Conservation (phyloP, 2,888 invertebrate species). For the Ectemnius cavifrons region DNA sequence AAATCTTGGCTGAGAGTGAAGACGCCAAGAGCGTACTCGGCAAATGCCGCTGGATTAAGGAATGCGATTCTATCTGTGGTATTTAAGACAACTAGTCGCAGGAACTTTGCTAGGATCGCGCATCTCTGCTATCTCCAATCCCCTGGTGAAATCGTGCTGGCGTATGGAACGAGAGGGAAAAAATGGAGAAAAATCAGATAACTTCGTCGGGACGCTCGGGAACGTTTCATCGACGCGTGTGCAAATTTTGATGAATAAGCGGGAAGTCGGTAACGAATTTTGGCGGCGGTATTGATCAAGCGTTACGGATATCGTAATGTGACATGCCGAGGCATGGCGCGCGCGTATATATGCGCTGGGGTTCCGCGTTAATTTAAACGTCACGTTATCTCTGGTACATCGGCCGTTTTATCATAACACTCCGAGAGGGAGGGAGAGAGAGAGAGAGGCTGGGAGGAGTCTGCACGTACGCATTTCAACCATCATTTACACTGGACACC, state of each 20-base stretch:
- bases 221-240: conserved; percentile 50
- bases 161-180: background rate
- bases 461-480: background rate
- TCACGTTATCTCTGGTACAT: conserved; percentile 54
- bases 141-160: too few relatives aligned
- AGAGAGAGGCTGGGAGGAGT: background rate
- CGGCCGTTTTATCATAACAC: conserved; percentile 56
- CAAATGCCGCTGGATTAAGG: too few relatives aligned
- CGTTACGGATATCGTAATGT: conserved; percentile 53
- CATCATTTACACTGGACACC: conserved; percentile 22
- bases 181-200: conserved; percentile 33
- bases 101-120: too few relatives aligned
- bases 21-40: too few relatives aligned
- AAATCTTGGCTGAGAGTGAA: too few relatives aligned
- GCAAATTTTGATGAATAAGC: conserved; percentile 60
- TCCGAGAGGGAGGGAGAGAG: conserved; percentile 14
- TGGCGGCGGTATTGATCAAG: conserved; percentile 56
- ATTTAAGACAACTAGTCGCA: too few relatives aligned
- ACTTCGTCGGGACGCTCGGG: conserved; percentile 33
- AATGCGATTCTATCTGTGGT: too few relatives aligned
- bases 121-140: too few relatives aligned
- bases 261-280: conserved; percentile 58
- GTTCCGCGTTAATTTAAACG: conserved; percentile 60
- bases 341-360: conserved; percentile 13
- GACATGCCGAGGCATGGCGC: conserved; percentile 56